phyloP scores from a whole-genome alignment of 2,888 invertebrate species.

The Limnephilus marmoratus region DNA sequence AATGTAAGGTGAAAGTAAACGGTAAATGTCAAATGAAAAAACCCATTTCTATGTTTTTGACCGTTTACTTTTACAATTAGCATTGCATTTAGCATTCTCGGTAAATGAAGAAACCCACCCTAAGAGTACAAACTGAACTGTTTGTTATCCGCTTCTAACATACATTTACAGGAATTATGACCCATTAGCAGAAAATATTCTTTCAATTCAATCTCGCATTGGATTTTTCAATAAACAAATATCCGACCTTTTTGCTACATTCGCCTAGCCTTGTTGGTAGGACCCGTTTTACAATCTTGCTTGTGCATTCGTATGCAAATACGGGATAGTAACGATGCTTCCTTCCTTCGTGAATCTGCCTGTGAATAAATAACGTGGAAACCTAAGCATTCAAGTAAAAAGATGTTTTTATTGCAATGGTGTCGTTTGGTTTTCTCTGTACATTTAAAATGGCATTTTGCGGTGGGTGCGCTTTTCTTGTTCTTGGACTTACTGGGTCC shows the following conservation, averaged over 20 bases:
- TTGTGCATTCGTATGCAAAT: conserved; percentile 2
- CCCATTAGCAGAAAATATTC: background rate
- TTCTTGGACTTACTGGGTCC: background rate
- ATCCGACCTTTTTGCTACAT: background rate
- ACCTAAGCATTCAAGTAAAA: background rate
- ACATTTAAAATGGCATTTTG: background rate
- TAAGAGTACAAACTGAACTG: background rate
- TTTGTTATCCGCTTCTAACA: background rate
- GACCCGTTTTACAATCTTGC: background rate
- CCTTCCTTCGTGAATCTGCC: background rate
- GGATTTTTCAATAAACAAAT: background rate
- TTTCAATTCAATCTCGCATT: background rate
- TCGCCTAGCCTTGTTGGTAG: background rate
- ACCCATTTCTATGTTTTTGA: no score
- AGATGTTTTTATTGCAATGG: background rate
- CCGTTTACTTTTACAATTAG: no score
- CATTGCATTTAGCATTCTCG: no score
- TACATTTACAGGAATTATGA: background rate
- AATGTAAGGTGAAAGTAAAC: no score
- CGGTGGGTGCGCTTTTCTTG: background rate
- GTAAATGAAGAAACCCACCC: no score
- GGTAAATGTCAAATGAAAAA: no score
- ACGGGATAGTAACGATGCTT: background rate
- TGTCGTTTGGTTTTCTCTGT: background rate
- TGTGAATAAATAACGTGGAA: background rate